A percentile compares a stretch with the other conserved stretches of the same genome.
Conservation (phyloP, 2,797 vertebrate species). For the Bryconaethiops microstoma region DNA sequence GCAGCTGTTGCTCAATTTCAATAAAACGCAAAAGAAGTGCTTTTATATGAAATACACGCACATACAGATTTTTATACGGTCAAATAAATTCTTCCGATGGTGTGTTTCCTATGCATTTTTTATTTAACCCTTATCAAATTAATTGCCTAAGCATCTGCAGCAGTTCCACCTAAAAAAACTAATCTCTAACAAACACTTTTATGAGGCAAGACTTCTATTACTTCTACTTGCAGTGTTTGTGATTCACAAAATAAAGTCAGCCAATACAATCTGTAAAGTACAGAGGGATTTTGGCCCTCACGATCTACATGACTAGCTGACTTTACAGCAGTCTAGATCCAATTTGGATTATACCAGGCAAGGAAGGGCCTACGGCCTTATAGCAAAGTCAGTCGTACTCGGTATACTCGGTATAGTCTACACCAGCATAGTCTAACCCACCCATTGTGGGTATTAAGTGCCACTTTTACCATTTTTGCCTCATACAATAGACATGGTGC, state of each 20-base stretch:
- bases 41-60: slow-evolving; percentile 47
- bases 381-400: neutral
- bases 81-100: slow-evolving; percentile 50
- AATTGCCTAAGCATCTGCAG: slow-evolving; percentile 19
- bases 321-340: neutral
- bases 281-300: neutral
- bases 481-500: too few relatives aligned
- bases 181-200: slow-evolving; percentile 44
- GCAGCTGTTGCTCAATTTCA: slow-evolving; percentile 66
- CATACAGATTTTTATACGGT: slow-evolving; percentile 51
- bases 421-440: neutral
- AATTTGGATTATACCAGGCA: neutral
- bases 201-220: slow-evolving; percentile 42
- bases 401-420: neutral
- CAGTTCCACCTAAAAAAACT: slow-evolving; percentile 28
- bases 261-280: slow-evolving; percentile 8
- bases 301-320: neutral
- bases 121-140: slow-evolving; percentile 57
- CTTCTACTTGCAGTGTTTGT: slow-evolving; percentile 19
- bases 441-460: too few relatives aligned
- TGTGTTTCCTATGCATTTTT: slow-evolving; percentile 55
- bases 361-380: neutral
- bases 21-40: slow-evolving; percentile 49
- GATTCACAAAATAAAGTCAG: slow-evolving; percentile 31
- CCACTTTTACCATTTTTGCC: too few relatives aligned